Evolutionary conservation across 2,888 invertebrate genomes (phyloP).

Genomic region (Hirtodrosophila trivittata): DNA sequence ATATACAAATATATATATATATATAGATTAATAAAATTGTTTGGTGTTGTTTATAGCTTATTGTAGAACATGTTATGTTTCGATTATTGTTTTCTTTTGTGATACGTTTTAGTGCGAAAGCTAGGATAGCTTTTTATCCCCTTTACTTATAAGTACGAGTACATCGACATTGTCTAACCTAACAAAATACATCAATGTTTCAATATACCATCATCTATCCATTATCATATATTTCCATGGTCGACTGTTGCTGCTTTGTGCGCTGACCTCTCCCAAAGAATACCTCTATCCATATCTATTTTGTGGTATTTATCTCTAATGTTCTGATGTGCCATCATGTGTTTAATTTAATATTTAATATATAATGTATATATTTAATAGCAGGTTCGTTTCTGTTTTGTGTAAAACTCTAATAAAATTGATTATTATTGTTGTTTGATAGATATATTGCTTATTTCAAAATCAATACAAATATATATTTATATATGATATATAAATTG

Average conservation of each 20-base stretch:
- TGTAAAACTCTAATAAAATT: slow-evolving; percentile 79
- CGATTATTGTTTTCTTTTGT: slow-evolving; percentile 68
- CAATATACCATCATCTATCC: neutral
- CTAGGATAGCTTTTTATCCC: slow-evolving; percentile 61
- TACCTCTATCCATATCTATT: slow-evolving; percentile 13
- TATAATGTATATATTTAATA: slow-evolving; percentile 1
- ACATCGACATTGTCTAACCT: too few relatives aligned
- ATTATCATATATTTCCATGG: slow-evolving; percentile 50
- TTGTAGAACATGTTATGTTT: slow-evolving; percentile 45
- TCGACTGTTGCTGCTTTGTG: slow-evolving; percentile 61
- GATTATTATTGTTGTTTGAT: slow-evolving; percentile 75
- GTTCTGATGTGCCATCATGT: slow-evolving; percentile 3
- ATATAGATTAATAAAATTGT: slow-evolving; percentile 47
- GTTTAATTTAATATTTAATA: too few relatives aligned
- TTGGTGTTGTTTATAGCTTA: slow-evolving; percentile 53
- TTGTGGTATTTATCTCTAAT: neutral
- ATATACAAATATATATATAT: slow-evolving; percentile 37
- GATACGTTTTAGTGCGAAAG: slow-evolving; percentile 71
- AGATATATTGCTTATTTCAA: slow-evolving; percentile 82
- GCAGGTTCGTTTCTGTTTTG: too few relatives aligned
- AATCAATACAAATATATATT: slow-evolving; percentile 81
- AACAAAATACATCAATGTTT: neutral
- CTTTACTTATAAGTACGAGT: slow-evolving; percentile 12
- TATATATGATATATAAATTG: slow-evolving; percentile 74
- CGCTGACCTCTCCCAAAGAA: slow-evolving; percentile 27